Conservation (phyloP, 1,140 invertebrate species). For the Wiebesia pumilae region DNA sequence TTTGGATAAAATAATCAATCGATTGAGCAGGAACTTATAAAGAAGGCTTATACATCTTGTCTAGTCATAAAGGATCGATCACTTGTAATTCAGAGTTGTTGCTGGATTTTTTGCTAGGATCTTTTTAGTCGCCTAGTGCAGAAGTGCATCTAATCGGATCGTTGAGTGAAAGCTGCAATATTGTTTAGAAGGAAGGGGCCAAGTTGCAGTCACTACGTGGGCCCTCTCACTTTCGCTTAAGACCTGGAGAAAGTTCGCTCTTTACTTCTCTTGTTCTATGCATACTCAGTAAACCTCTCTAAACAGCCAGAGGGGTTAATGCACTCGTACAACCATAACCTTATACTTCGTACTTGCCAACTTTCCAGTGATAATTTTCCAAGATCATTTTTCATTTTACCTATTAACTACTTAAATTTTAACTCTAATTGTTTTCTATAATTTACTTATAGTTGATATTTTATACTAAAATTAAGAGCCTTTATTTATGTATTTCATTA, state of each 20-base stretch:
- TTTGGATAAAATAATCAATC: neutral
- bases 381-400: neutral
- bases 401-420: neutral
- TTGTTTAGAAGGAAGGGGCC: constrained; percentile 51
- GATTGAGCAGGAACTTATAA: neutral
- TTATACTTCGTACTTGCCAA: constrained; percentile 55
- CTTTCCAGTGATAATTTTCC: constrained; percentile 53
- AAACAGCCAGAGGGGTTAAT: constrained; percentile 67
- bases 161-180: constrained; percentile 62
- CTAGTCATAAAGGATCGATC: neutral
- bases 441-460: neutral
- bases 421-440: neutral
- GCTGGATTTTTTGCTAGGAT: neutral
- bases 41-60: neutral
- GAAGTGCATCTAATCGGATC: constrained; percentile 61
- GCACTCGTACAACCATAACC: constrained; percentile 71
- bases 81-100: neutral
- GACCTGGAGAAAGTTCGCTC: constrained; percentile 68
- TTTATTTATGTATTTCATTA: too few species aligned
- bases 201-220: constrained; percentile 51
- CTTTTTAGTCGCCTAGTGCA: constrained; percentile 47
- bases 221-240: constrained; percentile 73
- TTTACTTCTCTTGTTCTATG: constrained; percentile 56
- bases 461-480: neutral
- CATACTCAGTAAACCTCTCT: constrained; percentile 66